Percentiles rank a stretch among this genome's conserved stretches.
These are phyloP conservation scores for Nyctereutes procyonoides DNA, from an alignment of 2,113 vertebrate genomes.

Conservation along the genomic window DNA sequence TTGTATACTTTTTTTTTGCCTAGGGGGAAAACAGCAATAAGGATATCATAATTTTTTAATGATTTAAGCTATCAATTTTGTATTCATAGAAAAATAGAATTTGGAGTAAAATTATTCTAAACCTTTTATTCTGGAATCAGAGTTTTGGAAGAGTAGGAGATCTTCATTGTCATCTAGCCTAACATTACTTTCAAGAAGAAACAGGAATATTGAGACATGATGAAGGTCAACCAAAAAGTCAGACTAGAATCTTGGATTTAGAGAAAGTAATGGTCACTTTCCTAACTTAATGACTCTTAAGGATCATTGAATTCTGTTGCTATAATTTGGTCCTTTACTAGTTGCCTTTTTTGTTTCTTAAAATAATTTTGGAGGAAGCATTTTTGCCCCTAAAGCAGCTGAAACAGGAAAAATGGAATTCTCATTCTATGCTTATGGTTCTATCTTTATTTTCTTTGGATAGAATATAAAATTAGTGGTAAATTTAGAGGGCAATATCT, in stretches of 20 bases:
- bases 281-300: background rate
- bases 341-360: background rate
- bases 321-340: constrained; percentile 24
- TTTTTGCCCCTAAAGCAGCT: background rate
- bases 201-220: constrained; percentile 44
- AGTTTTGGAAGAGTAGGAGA: constrained; percentile 31
- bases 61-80: constrained; percentile 33
- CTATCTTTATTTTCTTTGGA: background rate
- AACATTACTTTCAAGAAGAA: constrained; percentile 53
- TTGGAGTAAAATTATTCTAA: constrained; percentile 47
- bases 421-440: background rate
- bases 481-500: background rate
- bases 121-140: background rate
- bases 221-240: constrained; percentile 21
- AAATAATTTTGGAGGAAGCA: background rate
- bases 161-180: background rate
- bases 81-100: constrained; percentile 21
- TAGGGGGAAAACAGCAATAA: background rate
- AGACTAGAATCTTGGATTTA: constrained; percentile 9
- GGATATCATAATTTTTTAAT: constrained; percentile 37
- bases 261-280: background rate
- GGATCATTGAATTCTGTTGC: background rate
- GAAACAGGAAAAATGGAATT: background rate
- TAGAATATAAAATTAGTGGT: constrained; percentile 18
- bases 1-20: constrained; percentile 3